These are phyloP conservation scores for Drosophila nr. perissopoda DNA, from an alignment of 2,888 invertebrate genomes.

Conservation along the genomic window DNA sequence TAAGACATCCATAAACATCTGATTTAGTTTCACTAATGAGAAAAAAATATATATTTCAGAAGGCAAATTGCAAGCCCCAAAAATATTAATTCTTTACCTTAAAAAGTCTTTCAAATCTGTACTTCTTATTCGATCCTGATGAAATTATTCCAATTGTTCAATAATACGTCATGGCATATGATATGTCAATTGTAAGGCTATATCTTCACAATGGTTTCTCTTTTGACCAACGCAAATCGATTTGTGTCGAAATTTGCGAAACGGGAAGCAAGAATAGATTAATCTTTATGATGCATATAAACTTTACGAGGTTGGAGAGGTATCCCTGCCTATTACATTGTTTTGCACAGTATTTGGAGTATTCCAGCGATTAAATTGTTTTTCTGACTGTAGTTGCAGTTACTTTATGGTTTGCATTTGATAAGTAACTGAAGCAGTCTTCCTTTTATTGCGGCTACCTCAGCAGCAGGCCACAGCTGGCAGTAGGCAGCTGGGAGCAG, in stretches of 20 bases:
- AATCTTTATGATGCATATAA: not conserved
- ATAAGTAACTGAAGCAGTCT: constrained; percentile 38
- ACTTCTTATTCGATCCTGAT: not conserved
- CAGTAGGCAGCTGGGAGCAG: not conserved
- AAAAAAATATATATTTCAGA: not conserved
- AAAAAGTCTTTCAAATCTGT: not conserved
- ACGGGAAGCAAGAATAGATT: not conserved
- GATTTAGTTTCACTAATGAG: not conserved
- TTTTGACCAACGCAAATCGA: not conserved
- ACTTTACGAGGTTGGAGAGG: not conserved
- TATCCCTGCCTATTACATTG: not conserved
- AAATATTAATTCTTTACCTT: not conserved
- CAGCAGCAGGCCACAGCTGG: constrained; percentile 2
- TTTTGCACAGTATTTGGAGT: not conserved
- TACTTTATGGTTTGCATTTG: constrained; percentile 50
- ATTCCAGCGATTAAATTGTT: not conserved
- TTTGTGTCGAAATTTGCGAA: not conserved
- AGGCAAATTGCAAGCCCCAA: not conserved
- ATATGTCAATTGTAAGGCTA: too few relatives aligned
- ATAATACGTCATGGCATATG: too few relatives aligned
- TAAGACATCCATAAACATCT: not conserved
- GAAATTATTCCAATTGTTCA: not conserved
- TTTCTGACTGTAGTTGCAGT: constrained; percentile 5
- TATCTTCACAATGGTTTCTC: not conserved
- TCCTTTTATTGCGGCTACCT: constrained; percentile 7